Conservation (phyloP, 2,113 vertebrate species). For the human region DNA sequence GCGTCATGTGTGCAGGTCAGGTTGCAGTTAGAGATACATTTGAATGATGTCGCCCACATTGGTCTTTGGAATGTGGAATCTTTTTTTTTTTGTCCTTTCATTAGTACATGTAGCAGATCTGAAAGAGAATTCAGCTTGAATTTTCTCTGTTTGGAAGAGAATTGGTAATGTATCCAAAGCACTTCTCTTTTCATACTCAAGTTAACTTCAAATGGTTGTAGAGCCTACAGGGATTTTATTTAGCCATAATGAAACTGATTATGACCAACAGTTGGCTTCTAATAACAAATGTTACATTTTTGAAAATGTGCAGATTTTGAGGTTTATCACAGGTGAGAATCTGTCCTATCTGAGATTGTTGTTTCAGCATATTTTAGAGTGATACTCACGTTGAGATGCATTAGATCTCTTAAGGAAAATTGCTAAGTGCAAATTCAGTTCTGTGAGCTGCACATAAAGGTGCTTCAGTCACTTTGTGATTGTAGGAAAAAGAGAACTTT, state of each 20-base stretch:
- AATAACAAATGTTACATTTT: neutral
- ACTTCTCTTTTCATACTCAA: neutral
- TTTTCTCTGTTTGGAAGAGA: slow-evolving; percentile 1
- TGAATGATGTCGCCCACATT: neutral
- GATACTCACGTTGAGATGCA: neutral
- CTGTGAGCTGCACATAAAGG: neutral
- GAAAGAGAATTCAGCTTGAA: neutral
- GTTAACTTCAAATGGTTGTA: neutral
- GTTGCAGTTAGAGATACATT: neutral
- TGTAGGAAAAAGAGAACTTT: neutral
- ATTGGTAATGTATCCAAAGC: neutral
- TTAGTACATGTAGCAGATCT: neutral
- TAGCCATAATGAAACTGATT: neutral
- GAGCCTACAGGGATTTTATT: neutral
- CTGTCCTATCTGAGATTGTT: neutral
- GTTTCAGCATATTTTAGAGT: neutral
- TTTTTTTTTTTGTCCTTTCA: neutral
- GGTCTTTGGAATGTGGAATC: neutral
- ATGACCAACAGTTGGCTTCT: neutral
- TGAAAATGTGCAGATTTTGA: neutral
- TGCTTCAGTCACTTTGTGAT: neutral
- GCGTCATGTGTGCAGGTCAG: neutral
- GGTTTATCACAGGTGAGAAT: neutral
- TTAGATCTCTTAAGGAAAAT: neutral
- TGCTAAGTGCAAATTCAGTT: neutral